phyloP scores from a whole-genome alignment of 2,797 vertebrate genomes.

The Malacoctenus gilli region DNA sequence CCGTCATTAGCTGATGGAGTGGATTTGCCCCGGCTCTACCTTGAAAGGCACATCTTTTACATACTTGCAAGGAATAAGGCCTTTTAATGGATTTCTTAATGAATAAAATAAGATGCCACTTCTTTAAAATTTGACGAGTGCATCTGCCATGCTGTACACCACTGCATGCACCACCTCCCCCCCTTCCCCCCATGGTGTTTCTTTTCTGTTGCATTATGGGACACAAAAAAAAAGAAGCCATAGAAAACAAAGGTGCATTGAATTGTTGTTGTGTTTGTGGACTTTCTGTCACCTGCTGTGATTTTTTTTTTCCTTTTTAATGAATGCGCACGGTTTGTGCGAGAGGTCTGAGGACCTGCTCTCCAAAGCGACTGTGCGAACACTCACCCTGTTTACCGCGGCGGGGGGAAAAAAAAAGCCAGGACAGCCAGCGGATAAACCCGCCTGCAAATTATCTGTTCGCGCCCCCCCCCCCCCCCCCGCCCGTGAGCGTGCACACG shows the following conservation, averaged over 20 bases:
- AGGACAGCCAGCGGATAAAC: conserved; percentile 59
- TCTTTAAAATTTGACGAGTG: conserved; percentile 92
- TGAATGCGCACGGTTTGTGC: conserved; percentile 43
- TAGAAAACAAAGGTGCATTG: too few relatives aligned
- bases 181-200: too few relatives aligned
- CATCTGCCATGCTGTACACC: conserved; percentile 85
- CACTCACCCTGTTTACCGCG: conserved; percentile 37
- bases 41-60: conserved; percentile 99
- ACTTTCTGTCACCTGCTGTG: not conserved
- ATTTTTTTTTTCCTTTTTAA: too few relatives aligned
- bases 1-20: conserved; percentile 99
- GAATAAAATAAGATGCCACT: conserved; percentile 96
- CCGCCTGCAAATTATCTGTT: conserved; percentile 39
- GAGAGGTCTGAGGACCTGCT: conserved; percentile 38
- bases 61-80: conserved; percentile 93
- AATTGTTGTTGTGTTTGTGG: too few relatives aligned
- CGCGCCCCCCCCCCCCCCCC: too few relatives aligned
- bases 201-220: not conserved
- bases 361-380: conserved; percentile 15
- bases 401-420: conserved; percentile 8
- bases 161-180: not conserved
- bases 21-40: conserved; percentile 95
- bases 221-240: not conserved
- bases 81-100: conserved; percentile 97
- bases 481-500: conserved; percentile 20